Conservation (phyloP, 2,888 invertebrate species). For the Drosophila subquinaria region DNA sequence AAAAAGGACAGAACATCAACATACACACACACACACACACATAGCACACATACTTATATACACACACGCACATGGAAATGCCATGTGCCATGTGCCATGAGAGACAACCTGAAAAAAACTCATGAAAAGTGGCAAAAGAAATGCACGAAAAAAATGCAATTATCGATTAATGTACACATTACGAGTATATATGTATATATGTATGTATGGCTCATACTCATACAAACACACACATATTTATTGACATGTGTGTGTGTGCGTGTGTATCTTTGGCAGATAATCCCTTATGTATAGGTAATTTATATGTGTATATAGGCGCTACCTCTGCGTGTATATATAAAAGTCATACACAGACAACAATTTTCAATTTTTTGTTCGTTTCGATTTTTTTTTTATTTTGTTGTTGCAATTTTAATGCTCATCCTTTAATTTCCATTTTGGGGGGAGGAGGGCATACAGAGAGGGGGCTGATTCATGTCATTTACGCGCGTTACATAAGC, state of each 20-base stretch:
- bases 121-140: slow-evolving; percentile 75
- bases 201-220: slow-evolving; percentile 53
- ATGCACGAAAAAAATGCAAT: slow-evolving; percentile 77
- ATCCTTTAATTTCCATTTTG: slow-evolving; percentile 65
- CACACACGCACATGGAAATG: slow-evolving; percentile 57
- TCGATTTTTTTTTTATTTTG: slow-evolving; percentile 21
- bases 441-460: background rate
- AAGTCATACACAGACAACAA: slow-evolving; percentile 49
- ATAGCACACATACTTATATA: slow-evolving; percentile 32
- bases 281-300: slow-evolving; percentile 68
- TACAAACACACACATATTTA: slow-evolving; percentile 5
- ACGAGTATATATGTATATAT: slow-evolving; percentile 37
- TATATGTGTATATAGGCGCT: slow-evolving; percentile 40
- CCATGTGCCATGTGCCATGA: slow-evolving; percentile 63
- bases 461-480: slow-evolving; percentile 22
- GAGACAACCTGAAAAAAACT: slow-evolving; percentile 66
- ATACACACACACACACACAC: slow-evolving; percentile 39
- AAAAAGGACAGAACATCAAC: slow-evolving; percentile 35
- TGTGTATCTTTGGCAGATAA: slow-evolving; percentile 62
- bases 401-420: slow-evolving; percentile 50
- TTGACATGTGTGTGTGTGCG: background rate
- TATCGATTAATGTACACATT: slow-evolving; percentile 81
- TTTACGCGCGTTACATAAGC: slow-evolving; percentile 74
- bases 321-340: slow-evolving; percentile 52
- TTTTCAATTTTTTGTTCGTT: slow-evolving; percentile 23